Percentiles rank a stretch among this genome's conserved stretches.
These are phyloP conservation scores for Anabas testudineus DNA, from an alignment of 2,797 vertebrate genomes.

Conservation along the genomic window DNA sequence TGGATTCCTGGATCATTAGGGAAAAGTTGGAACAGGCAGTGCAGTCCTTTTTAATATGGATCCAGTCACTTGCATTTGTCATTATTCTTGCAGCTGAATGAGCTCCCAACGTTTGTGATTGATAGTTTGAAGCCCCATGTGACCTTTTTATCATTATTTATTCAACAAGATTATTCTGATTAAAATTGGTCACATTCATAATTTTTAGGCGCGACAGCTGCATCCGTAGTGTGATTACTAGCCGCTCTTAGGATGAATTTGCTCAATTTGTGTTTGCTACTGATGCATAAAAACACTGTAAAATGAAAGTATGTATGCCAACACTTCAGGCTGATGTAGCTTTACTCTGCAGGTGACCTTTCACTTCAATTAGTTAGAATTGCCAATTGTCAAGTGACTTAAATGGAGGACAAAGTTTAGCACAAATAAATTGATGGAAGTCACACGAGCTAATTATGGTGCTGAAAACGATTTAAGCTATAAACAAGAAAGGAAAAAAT, in stretches of 20 bases:
- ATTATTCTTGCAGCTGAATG: background rate
- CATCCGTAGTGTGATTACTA: conserved; percentile 4
- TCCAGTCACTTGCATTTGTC: no score
- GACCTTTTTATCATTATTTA: background rate
- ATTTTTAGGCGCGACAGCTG: conserved; percentile 6
- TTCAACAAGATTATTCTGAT: background rate
- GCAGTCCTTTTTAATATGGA: background rate
- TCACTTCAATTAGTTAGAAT: background rate
- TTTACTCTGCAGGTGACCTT: background rate
- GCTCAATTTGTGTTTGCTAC: background rate
- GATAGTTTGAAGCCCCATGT: background rate
- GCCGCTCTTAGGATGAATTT: background rate
- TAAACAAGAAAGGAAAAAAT: background rate
- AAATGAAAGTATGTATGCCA: background rate
- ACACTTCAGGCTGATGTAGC: background rate
- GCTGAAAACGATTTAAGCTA: background rate
- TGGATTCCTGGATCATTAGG: background rate
- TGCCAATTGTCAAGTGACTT: background rate
- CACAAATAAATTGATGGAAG: no score
- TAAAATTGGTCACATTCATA: background rate
- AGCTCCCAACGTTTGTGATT: background rate
- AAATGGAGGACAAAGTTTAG: no score
- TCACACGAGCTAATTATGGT: background rate
- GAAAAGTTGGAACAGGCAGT: background rate
- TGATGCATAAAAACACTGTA: background rate